Conservation (phyloP, 2,888 invertebrate genomes). For the Eilema sororculum region DNA sequence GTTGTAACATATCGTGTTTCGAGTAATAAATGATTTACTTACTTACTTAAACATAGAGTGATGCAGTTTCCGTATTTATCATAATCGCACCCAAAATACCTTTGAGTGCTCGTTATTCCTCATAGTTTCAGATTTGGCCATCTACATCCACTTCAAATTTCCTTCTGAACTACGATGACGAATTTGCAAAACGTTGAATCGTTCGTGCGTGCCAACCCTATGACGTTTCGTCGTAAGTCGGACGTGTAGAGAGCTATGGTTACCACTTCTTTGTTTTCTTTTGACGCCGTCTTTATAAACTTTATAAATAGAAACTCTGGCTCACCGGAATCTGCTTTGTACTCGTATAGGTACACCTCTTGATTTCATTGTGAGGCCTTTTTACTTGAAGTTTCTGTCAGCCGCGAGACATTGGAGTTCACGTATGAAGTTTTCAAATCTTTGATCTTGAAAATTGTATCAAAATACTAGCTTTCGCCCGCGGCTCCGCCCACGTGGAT, state of each 20-base stretch:
- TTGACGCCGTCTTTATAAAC: slow-evolving; percentile 51
- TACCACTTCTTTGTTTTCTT: slow-evolving; percentile 62
- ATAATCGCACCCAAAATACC: too few relatives aligned
- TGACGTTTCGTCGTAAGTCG: slow-evolving; percentile 39
- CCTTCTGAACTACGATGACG: too few relatives aligned
- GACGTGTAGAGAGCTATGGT: slow-evolving; percentile 60
- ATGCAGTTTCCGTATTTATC: background rate
- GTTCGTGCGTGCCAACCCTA: slow-evolving; percentile 56
- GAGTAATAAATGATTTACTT: too few relatives aligned
- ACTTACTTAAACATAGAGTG: too few relatives aligned
- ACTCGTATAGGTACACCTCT: slow-evolving; percentile 6
- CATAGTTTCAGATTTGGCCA: background rate
- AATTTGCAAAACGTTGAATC: too few relatives aligned
- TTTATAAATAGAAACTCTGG: slow-evolving; percentile 51
- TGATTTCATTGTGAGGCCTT: slow-evolving; percentile 10
- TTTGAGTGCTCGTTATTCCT: too few relatives aligned
- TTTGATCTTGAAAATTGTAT: too few relatives aligned
- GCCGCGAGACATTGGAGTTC: background rate
- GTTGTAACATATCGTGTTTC: too few relatives aligned
- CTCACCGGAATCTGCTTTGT: slow-evolving; percentile 24
- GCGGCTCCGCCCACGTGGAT: too few relatives aligned
- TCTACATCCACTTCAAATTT: background rate
- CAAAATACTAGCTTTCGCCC: too few relatives aligned
- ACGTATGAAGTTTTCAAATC: background rate
- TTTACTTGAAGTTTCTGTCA: background rate